Evolutionary conservation across 2,888 invertebrate species (phyloP).

Genomic region (Melikaiella ostensackeni): DNA sequence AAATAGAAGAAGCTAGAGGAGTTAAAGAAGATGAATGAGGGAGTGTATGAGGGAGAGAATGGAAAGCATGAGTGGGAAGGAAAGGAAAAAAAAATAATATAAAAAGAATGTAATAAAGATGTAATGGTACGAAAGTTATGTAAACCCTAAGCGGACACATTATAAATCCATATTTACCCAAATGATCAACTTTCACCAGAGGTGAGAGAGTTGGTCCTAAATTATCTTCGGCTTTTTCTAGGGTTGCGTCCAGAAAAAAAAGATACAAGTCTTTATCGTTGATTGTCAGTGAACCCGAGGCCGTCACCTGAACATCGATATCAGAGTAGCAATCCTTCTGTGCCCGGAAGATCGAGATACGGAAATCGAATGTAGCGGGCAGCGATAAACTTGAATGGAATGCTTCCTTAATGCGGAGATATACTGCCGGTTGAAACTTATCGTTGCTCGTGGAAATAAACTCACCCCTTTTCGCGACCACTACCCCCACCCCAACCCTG

Average conservation of each 20-base stretch:
- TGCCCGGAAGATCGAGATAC: slow-evolving; percentile 40
- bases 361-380: slow-evolving; percentile 59
- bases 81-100: too few species aligned
- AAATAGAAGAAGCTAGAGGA: too few species aligned
- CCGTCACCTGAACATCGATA: slow-evolving; percentile 20
- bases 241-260: neutral
- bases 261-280: neutral
- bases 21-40: too few species aligned
- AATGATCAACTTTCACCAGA: neutral
- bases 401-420: slow-evolving; percentile 65
- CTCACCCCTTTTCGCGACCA: slow-evolving; percentile 47
- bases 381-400: slow-evolving; percentile 61
- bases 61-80: too few species aligned
- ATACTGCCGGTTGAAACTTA: slow-evolving; percentile 60
- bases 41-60: too few species aligned
- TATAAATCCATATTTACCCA: too few species aligned
- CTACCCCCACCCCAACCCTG: slow-evolving; percentile 40
- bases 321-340: neutral
- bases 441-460: slow-evolving; percentile 60
- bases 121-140: too few species aligned
- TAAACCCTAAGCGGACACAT: too few species aligned
- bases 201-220: neutral
- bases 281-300: neutral
- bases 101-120: too few species aligned
- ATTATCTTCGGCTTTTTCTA: neutral